Percentiles rank a stretch among this genome's conserved stretches.
phyloP scores from a whole-genome alignment of 2,888 invertebrate genomes.

The Ornithoptera priamus region DNA sequence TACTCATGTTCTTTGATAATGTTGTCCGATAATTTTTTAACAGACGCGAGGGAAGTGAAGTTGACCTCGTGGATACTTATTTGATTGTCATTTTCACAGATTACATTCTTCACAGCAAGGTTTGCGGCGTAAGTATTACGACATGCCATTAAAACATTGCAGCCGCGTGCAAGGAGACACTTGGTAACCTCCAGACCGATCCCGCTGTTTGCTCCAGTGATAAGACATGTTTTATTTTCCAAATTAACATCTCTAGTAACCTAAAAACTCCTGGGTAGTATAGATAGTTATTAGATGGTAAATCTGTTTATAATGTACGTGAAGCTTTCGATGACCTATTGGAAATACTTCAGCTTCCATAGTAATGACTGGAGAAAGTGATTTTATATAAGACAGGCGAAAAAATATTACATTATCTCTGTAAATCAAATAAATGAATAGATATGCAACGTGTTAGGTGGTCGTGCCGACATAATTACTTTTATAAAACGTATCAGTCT shows the following conservation, averaged over 20 bases:
- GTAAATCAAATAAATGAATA: no score
- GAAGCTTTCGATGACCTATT: background rate
- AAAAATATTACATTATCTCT: no score
- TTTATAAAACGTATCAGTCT: no score
- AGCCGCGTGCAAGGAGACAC: conserved; percentile 89
- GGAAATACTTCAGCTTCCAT: no score
- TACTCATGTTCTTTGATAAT: conserved; percentile 52
- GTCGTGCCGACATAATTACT: no score
- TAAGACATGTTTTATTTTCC: conserved; percentile 87
- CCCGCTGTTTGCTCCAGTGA: conserved; percentile 97
- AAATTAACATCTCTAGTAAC: conserved; percentile 90
- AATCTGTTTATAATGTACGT: background rate
- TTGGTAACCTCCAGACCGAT: conserved; percentile 95
- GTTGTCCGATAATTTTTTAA: conserved; percentile 55
- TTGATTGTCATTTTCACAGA: conserved; percentile 44
- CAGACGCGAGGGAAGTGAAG: conserved; percentile 63
- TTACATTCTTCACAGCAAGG: conserved; percentile 43
- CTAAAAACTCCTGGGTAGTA: conserved; percentile 46
- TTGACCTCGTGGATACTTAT: conserved; percentile 57
- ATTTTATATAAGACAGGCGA: no score
- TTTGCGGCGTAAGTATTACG: conserved; percentile 84
- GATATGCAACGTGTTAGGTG: no score
- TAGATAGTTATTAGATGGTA: background rate
- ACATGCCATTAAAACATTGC: conserved; percentile 92
- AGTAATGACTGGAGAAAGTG: no score